phyloP scores from a whole-genome alignment of 2,888 invertebrate genomes.

The Tetramorium bicarinatum region DNA sequence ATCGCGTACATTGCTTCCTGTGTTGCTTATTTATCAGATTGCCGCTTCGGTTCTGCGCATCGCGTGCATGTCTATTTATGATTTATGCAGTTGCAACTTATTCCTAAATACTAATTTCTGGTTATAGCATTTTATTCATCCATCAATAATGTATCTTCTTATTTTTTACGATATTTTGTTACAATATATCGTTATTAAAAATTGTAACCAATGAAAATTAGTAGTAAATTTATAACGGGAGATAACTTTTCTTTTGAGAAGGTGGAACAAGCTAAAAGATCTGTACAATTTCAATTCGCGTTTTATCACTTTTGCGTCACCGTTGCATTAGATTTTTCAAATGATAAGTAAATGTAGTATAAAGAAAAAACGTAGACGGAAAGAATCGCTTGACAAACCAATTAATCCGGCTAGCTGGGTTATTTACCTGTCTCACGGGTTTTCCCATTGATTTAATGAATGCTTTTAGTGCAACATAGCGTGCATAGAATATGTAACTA shows the following conservation, averaged over 20 bases:
- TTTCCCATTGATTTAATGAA: background rate
- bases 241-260: background rate
- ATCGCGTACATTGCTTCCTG: constrained; percentile 25
- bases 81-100: constrained; percentile 11
- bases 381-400: background rate
- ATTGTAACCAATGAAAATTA: background rate
- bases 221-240: background rate
- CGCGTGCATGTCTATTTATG: background rate
- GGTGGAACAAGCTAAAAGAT: background rate
- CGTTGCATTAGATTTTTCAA: background rate
- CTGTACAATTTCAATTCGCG: background rate
- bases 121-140: background rate
- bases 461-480: background rate
- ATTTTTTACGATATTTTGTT: background rate
- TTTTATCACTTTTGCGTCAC: background rate
- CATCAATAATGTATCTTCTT: background rate
- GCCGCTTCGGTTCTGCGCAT: constrained; percentile 17
- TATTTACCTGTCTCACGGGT: background rate
- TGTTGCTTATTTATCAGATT: constrained; percentile 40
- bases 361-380: background rate
- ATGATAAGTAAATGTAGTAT: background rate
- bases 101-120: background rate
- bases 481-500: background rate
- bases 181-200: background rate
- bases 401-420: background rate